phyloP scores from a whole-genome alignment of 2,888 invertebrate species.

The Petrolisthes cinctipes region DNA sequence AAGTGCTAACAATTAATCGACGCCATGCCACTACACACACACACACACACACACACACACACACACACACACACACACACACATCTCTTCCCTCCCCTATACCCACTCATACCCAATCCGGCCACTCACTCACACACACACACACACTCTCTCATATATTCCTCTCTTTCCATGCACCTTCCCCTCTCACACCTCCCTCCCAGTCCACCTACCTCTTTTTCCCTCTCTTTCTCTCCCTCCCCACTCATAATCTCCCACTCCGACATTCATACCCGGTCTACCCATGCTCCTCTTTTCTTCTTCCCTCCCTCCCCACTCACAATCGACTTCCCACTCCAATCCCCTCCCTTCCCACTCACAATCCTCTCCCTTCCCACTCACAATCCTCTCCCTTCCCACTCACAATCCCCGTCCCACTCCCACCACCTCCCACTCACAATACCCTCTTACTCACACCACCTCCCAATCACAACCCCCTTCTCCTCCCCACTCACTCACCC shows the following conservation, averaged over 20 bases:
- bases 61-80: background rate
- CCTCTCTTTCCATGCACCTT: too few relatives aligned
- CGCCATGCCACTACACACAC: background rate
- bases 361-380: too few relatives aligned
- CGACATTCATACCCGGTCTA: too few relatives aligned
- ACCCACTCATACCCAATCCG: background rate
- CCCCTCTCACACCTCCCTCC: background rate
- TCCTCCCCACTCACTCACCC: background rate
- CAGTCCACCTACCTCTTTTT: background rate
- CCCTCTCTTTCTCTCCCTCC: too few relatives aligned
- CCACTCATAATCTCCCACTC: too few relatives aligned
- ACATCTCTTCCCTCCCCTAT: background rate
- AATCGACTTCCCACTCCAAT: too few relatives aligned
- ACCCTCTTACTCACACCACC: too few relatives aligned
- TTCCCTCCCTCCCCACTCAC: too few relatives aligned
- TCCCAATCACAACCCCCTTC: too few relatives aligned
- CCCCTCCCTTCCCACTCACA: too few relatives aligned
- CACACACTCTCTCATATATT: background rate
- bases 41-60: background rate
- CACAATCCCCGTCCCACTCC: background rate
- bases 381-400: background rate
- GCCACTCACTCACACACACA: background rate
- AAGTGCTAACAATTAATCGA: conserved; percentile 36
- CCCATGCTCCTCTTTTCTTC: too few relatives aligned
- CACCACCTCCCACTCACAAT: background rate